phyloP scores from a whole-genome alignment of 1,140 invertebrate species.

The Dysdera silvatica region DNA sequence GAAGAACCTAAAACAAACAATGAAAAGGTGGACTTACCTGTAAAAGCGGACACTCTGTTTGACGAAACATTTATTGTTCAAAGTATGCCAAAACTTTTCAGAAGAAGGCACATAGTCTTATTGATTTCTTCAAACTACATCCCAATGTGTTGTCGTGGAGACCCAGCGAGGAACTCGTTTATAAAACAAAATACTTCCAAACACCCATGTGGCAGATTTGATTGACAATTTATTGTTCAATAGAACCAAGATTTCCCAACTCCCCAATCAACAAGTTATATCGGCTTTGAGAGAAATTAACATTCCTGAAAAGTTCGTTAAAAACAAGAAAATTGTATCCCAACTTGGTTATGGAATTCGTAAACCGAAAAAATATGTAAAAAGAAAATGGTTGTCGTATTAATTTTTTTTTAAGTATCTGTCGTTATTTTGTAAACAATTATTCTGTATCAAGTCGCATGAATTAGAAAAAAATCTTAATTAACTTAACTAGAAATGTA shows the following conservation, averaged over 20 bases:
- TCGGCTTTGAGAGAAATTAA: background rate
- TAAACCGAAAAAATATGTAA: too few species aligned
- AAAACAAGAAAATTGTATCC: background rate
- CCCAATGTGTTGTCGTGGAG: background rate
- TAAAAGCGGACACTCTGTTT: too few species aligned
- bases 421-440: too few species aligned
- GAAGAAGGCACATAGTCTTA: background rate
- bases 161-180: background rate
- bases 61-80: too few species aligned
- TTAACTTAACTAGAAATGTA: too few species aligned
- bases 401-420: too few species aligned
- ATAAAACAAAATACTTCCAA: background rate
- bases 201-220: background rate
- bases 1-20: background rate
- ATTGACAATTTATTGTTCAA: background rate
- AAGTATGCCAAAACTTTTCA: too few species aligned
- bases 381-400: too few species aligned
- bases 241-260: background rate
- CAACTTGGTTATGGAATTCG: too few species aligned
- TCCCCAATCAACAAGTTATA: background rate
- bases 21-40: background rate
- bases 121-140: background rate
- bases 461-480: too few species aligned
- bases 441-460: too few species aligned
- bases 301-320: background rate